Base-by-base conservation (phyloP, 2,797 vertebrate species). In the Malurus splendens region DNA sequence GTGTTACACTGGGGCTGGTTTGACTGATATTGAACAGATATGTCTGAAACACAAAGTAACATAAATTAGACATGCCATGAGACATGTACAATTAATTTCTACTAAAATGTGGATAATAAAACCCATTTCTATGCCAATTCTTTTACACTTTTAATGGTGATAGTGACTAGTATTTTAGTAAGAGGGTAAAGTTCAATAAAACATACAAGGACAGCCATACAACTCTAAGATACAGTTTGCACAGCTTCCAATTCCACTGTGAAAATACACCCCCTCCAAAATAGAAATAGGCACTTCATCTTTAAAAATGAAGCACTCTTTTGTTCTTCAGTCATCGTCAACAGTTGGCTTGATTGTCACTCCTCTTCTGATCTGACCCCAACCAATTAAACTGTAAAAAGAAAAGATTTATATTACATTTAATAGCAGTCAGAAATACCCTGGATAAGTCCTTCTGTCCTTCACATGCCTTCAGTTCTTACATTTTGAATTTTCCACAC, bases 291-390 rank as follows among this genome's bases (percentile, higher is more conserved):
- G 73, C 71, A 89, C 79, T 91, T 87, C 82, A 87, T 93, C 77
- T 91, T 85, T 84, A 79, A 80, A 95, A 95, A 90, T 90, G 85
- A 93, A 95, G 93, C 82, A 88, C 62, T 67, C 92, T 64, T 71
- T 73, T 94, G 61, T 72, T 95, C 82, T 95, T 99, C 97, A 99
- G 96, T 99, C 99, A 33, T 99, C 99, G 68, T 99, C 99, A 90
- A 99, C 98, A 7, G 99, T 99, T 78, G 99, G 99, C 87, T 99
- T 99, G 97, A 99, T 99, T 97, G 99, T 99, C 94, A 99, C 98
- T 87, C 99, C 99, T 98, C 99, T 98, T 97, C 99, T 98, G 97
- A 99, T 99, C 95, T 99, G 99, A 68, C 99, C 99, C 99, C 99
- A 99, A 76, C 99, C 99, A 97, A 99, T 99, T 96, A 99, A 98